Evolutionary conservation across 2,888 invertebrate genomes (phyloP).

Genomic region (Tipula lateralis): DNA sequence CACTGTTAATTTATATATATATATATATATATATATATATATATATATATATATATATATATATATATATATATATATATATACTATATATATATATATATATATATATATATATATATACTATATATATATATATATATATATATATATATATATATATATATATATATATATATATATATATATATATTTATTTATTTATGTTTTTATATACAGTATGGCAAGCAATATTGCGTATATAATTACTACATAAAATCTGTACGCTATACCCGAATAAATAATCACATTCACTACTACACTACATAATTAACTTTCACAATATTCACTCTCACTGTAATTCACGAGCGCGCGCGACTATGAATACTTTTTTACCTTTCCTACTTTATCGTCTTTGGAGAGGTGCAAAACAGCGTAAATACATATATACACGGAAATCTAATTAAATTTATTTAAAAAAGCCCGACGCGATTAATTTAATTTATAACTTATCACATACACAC

Average conservation of each 20-base stretch:
- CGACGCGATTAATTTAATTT: neutral
- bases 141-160: too few species aligned
- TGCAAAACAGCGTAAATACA: neutral
- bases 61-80: too few species aligned
- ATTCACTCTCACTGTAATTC: slow-evolving; percentile 6
- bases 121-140: too few species aligned
- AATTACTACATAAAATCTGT: neutral
- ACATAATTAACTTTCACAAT: neutral
- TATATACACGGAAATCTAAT: neutral
- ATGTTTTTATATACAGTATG: neutral
- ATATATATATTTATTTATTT: too few species aligned
- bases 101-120: too few species aligned
- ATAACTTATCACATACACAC: neutral
- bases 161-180: too few species aligned
- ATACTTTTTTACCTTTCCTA: neutral
- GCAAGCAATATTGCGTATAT: neutral
- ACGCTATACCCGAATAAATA: neutral
- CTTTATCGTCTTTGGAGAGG: neutral
- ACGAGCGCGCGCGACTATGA: neutral
- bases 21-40: neutral
- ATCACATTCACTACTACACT: neutral
- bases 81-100: too few species aligned
- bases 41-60: too few species aligned
- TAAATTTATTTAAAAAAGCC: neutral
- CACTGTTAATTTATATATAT: neutral